phyloP scores from a whole-genome alignment of 2,797 vertebrate genomes.

The Serranus cabrilla region DNA sequence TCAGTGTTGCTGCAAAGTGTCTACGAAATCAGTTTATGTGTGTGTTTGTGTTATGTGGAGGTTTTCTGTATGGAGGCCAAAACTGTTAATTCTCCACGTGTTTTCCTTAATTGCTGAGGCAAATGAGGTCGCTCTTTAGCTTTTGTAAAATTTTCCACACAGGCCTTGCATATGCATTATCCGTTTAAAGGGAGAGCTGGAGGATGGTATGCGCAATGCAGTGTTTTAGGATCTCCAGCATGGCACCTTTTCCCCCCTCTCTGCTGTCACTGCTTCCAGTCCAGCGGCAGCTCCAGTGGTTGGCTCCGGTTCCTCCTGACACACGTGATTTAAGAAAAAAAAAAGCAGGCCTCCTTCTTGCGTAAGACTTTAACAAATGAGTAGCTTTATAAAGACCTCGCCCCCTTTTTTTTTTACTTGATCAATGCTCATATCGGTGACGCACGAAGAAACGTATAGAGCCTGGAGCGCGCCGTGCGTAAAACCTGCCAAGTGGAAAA shows the following conservation, averaged over 20 bases:
- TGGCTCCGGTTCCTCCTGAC: constrained; percentile 50
- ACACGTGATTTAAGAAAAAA: constrained; percentile 56
- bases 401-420: constrained; percentile 51
- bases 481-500: constrained; percentile 62
- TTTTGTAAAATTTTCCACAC: background rate
- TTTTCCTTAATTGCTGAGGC: no score
- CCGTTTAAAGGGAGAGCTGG: constrained; percentile 17
- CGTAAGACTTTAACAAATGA: constrained; percentile 77
- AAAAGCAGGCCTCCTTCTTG: constrained; percentile 61
- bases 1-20: background rate
- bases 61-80: constrained; percentile 9
- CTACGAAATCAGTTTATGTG: background rate
- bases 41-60: background rate
- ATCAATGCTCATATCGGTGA: constrained; percentile 70
- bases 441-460: constrained; percentile 54
- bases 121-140: background rate
- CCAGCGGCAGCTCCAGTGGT: constrained; percentile 46
- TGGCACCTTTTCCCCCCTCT: constrained; percentile 20
- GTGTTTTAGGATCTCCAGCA: constrained; percentile 61
- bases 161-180: background rate
- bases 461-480: constrained; percentile 51
- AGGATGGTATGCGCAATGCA: constrained; percentile 78
- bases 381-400: constrained; percentile 72
- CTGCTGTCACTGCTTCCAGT: constrained; percentile 47
- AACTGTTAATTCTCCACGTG: background rate